Percentiles rank a stretch among this genome's conserved stretches.
phyloP scores from a whole-genome alignment of 2,113 vertebrate genomes.

The Pterocles gutturalis region DNA sequence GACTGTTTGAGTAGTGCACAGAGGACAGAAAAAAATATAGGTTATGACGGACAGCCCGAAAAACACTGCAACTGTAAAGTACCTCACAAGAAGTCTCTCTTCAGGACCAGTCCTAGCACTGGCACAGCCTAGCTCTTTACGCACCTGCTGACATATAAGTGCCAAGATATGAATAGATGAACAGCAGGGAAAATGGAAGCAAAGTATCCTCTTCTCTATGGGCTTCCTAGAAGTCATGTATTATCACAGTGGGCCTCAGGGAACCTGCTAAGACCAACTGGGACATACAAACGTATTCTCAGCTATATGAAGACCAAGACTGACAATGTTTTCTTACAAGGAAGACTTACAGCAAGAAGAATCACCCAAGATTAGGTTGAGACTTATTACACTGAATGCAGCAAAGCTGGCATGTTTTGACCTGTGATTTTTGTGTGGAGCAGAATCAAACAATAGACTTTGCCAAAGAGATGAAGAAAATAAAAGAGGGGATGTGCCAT shows the following conservation, averaged over 20 bases:
- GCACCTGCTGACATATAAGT: conserved; percentile 24
- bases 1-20: conserved; percentile 32
- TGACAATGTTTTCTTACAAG: background rate
- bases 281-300: background rate
- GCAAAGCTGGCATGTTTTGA: conserved; percentile 4
- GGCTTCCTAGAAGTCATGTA: conserved; percentile 45
- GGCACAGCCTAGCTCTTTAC: background rate
- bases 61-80: conserved; percentile 17
- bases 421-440: background rate
- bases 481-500: conserved; percentile 39
- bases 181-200: conserved; percentile 44
- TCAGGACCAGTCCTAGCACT: conserved; percentile 1
- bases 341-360: background rate
- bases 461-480: conserved; percentile 48
- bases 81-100: conserved; percentile 13
- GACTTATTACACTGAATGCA: background rate
- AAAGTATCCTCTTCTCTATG: conserved; percentile 15
- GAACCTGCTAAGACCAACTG: background rate
- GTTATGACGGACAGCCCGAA: conserved; percentile 11
- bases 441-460: conserved; percentile 41
- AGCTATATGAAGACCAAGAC: background rate
- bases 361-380: background rate
- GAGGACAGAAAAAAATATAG: background rate
- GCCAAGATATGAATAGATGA: conserved; percentile 59
- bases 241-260: conserved; percentile 18